These are phyloP conservation scores for Taphrorychus bicolor DNA, from an alignment of 2,888 invertebrate genomes.

Conservation along the genomic window DNA sequence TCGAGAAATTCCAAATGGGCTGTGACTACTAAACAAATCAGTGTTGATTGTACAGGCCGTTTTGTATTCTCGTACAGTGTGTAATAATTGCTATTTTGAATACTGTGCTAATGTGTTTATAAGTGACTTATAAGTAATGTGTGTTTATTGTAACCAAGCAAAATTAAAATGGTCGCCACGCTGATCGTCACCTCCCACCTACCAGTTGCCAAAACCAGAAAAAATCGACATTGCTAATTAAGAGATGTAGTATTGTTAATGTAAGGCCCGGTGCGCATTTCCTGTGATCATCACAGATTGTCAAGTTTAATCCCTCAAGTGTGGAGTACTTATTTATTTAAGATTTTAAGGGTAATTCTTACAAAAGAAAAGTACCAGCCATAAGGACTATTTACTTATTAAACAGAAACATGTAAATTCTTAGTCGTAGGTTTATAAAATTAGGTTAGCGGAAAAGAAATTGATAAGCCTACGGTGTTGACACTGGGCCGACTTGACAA, in stretches of 20 bases:
- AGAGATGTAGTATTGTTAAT: not conserved
- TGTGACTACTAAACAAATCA: constrained; percentile 75
- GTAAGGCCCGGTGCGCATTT: not conserved
- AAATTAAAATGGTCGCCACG: constrained; percentile 18
- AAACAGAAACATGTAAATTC: constrained; percentile 60
- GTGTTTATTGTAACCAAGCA: constrained; percentile 49
- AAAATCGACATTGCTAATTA: constrained; percentile 12
- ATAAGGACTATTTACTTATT: constrained; percentile 38
- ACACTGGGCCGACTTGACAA: constrained; percentile 3
- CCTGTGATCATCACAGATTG: constrained; percentile 3
- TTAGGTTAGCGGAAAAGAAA: constrained; percentile 47
- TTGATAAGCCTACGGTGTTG: constrained; percentile 13
- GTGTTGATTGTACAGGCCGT: constrained; percentile 75
- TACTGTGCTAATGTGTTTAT: constrained; percentile 56
- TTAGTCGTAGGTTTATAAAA: constrained; percentile 51
- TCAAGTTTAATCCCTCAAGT: constrained; percentile 23
- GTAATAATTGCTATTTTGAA: constrained; percentile 56
- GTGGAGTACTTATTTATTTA: constrained; percentile 58
- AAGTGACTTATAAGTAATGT: constrained; percentile 47
- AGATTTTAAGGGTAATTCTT: constrained; percentile 59
- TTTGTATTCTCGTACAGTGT: constrained; percentile 64
- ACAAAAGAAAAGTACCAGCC: constrained; percentile 77
- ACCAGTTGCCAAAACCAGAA: constrained; percentile 54
- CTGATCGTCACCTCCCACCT: constrained; percentile 44
- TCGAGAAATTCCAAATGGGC: constrained; percentile 80